Base-by-base conservation (phyloP, 2,888 invertebrate genomes). In the Lasius platythorax region DNA sequence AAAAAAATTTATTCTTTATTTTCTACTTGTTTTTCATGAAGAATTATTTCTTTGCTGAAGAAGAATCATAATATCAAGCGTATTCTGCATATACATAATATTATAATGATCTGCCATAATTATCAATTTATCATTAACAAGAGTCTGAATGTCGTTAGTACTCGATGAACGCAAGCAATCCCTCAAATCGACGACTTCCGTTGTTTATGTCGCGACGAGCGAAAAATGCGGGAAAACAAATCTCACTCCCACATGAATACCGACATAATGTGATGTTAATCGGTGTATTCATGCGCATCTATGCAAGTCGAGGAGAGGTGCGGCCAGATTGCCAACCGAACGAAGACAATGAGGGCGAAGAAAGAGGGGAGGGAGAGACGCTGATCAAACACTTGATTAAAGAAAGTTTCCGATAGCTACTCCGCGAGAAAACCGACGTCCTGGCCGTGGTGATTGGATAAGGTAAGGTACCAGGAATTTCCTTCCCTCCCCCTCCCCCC, bases 351-450 rank as follows among this genome's bases (percentile, higher is more conserved):
- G 88, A 83, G 66, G 75, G 70, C 76, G 72, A 86, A 61, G 18
- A 12, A 12, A 81, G 11, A 43, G 23, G 75, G 72, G 76, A 74
- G 9, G 76, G 37, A 82, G 64, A 66, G 85, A 67, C 74, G 83
- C 92, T 92, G 93, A 93, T 93, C 92, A 93, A 93, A 93, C 92
- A 92, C 93, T 93, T 93, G 93, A 93, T 93, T 93, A 93, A 93
- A 93, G 92, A 93, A 93, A 93, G 88, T 93, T 93, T 92, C 87
- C 91, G 89, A 93, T 91, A 92, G 91, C 87, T 90, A 87, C 89
- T 90, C 85, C 87, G 86, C 85, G 87, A 89, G 91, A 87, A 89
- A 88, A 90, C 87, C 87, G 85, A 89, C 88, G 88, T 74, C 56
- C 78, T 67, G 83, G 68, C 85, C 78, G 88, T 83, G 85, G 87